phyloP scores from a whole-genome alignment of 2,113 vertebrate genomes.

The Neofelis nebulosa region DNA sequence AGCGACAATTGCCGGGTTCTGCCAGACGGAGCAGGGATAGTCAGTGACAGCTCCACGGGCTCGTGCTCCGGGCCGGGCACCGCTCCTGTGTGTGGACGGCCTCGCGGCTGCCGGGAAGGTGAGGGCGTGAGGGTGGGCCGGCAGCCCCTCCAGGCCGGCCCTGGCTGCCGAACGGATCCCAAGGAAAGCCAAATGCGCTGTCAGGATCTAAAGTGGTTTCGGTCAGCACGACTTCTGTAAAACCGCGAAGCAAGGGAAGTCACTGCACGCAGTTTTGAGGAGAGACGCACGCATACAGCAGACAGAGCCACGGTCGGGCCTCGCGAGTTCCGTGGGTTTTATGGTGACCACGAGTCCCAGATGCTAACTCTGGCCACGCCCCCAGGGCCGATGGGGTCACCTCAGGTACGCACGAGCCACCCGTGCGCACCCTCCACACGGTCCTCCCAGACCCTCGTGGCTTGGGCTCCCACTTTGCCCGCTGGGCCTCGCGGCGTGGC shows the following conservation, averaged over 20 bases:
- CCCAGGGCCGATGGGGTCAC: not conserved
- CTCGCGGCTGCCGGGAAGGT: not conserved
- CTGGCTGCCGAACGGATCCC: not conserved
- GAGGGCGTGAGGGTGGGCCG: too few species aligned
- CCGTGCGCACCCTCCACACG: rapidly evolving
- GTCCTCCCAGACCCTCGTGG: not conserved
- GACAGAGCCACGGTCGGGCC: not conserved
- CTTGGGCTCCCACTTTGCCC: not conserved
- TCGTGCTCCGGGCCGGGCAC: rapidly evolving
- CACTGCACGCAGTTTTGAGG: not conserved
- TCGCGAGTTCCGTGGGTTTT: not conserved
- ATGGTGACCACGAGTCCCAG: not conserved
- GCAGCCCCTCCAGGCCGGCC: not conserved
- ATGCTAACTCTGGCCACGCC: not conserved
- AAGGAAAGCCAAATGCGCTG: not conserved
- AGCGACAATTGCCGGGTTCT: rapidly evolving
- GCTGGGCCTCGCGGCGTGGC: not conserved
- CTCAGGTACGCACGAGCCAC: not conserved
- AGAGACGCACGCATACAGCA: too few species aligned
- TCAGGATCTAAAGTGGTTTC: not conserved
- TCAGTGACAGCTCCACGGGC: rapidly evolving
- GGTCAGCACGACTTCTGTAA: not conserved
- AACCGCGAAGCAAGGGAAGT: not conserved
- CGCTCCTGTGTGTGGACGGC: not conserved
- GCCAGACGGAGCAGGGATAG: not conserved